These are phyloP conservation scores for Psilanteris sp. DNA, from an alignment of 1,140 invertebrate genomes.

Conservation along the genomic window DNA sequence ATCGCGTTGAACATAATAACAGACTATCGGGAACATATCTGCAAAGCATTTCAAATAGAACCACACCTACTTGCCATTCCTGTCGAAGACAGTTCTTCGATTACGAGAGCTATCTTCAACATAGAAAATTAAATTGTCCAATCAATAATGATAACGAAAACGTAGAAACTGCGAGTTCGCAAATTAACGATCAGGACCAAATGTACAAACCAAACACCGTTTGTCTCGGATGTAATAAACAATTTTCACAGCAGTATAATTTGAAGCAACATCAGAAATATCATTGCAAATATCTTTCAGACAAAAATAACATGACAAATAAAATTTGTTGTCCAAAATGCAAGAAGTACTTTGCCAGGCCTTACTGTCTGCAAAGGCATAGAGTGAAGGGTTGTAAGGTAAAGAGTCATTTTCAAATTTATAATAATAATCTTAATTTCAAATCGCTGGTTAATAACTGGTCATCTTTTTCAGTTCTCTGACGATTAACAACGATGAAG, in stretches of 20 bases:
- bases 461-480: too few relatives aligned
- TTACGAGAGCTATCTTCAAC: conserved; percentile 43
- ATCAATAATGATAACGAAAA: background rate
- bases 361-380: conserved; percentile 47
- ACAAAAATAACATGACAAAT: conserved; percentile 33
- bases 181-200: conserved; percentile 5
- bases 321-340: conserved; percentile 49
- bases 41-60: conserved; percentile 8
- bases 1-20: background rate
- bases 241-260: conserved; percentile 49
- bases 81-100: conserved; percentile 39
- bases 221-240: conserved; percentile 44
- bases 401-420: too few relatives aligned
- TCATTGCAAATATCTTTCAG: conserved; percentile 46
- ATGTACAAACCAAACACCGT: conserved; percentile 8
- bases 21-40: conserved; percentile 7
- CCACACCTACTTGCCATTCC: conserved; percentile 1
- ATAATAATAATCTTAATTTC: too few relatives aligned
- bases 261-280: conserved; percentile 52
- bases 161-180: background rate
- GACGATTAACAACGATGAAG: too few relatives aligned
- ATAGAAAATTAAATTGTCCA: conserved; percentile 20
- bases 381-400: conserved; percentile 39
- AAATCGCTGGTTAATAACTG: too few relatives aligned
- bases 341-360: conserved; percentile 42